Conservation (phyloP, 2,888 invertebrate species). For the Sericinus montela region DNA sequence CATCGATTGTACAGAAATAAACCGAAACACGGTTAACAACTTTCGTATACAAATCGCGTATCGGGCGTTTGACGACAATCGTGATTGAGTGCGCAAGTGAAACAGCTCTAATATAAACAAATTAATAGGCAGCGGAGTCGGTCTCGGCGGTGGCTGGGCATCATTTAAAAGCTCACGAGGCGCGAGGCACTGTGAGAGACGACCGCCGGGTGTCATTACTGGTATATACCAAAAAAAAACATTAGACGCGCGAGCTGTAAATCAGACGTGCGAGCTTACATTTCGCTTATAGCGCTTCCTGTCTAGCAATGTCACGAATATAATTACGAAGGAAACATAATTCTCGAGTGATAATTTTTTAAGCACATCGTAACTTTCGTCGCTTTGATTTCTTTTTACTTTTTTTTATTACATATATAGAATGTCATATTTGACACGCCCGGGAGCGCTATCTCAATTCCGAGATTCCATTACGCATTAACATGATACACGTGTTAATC, state of each 20-base stretch:
- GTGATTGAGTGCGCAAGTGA: conserved; percentile 79
- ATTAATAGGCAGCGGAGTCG: conserved; percentile 69
- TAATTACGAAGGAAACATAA: conserved; percentile 60
- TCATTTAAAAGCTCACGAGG: conserved; percentile 39
- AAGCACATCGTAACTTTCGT: conserved; percentile 30
- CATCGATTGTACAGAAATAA: conserved; percentile 78
- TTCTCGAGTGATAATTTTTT: conserved; percentile 46
- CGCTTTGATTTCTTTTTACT: conserved; percentile 30
- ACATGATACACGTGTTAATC: conserved; percentile 68
- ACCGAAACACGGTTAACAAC: conserved; percentile 77
- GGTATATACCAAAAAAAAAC: conserved; percentile 56
- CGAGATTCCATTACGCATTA: conserved; percentile 55
- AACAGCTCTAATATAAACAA: conserved; percentile 77
- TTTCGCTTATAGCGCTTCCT: conserved; percentile 58
- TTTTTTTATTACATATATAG: no score
- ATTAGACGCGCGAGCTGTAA: conserved; percentile 51
- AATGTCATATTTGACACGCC: conserved; percentile 24
- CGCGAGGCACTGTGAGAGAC: conserved; percentile 42
- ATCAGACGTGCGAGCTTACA: conserved; percentile 43
- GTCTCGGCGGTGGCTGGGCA: conserved; percentile 43
- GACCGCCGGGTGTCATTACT: conserved; percentile 47
- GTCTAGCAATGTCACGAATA: conserved; percentile 55
- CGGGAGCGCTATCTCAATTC: conserved; percentile 19
- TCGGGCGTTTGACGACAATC: conserved; percentile 74
- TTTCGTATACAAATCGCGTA: conserved; percentile 77